A percentile compares a stretch with the other conserved stretches of the same genome.
Evolutionary conservation across 2,797 vertebrate species (phyloP).

Genomic region (Vultur gryphus): DNA sequence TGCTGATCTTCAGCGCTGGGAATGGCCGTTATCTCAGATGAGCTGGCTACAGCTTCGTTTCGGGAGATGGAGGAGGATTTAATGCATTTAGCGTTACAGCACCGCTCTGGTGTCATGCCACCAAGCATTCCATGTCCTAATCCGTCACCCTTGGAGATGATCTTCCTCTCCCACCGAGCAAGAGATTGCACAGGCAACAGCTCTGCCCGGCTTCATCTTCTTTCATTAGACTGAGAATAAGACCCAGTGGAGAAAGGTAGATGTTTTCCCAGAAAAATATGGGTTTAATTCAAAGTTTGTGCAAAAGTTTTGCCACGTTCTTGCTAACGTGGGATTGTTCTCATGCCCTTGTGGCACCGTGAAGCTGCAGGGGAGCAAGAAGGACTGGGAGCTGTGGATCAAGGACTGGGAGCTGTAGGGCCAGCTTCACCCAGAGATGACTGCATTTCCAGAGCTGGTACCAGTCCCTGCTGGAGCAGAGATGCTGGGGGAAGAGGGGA

Average conservation of each 20-base stretch:
- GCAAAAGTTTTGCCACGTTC: neutral
- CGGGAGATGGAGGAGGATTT: neutral
- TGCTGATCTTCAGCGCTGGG: no score
- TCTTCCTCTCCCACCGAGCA: neutral
- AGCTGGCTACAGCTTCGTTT: neutral
- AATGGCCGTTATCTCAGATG: neutral
- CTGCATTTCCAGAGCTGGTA: neutral
- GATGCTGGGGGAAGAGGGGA: neutral
- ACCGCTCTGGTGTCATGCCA: neutral
- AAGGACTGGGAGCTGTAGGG: neutral
- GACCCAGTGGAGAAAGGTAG: neutral
- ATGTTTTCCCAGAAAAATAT: neutral
- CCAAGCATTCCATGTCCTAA: neutral
- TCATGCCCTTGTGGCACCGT: neutral
- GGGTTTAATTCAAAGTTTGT: neutral
- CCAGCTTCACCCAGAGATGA: neutral
- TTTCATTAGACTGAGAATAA: neutral
- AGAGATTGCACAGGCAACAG: neutral
- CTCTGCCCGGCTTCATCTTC: neutral
- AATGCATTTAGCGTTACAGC: neutral
- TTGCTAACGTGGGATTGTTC: fast-evolving
- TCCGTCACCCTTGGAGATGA: neutral
- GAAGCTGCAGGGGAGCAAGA: neutral
- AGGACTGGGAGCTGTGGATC: neutral
- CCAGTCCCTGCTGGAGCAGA: neutral